Evolutionary conservation across 2,113 vertebrate species (phyloP).

Genomic region (Arvicanthis niloticus): DNA sequence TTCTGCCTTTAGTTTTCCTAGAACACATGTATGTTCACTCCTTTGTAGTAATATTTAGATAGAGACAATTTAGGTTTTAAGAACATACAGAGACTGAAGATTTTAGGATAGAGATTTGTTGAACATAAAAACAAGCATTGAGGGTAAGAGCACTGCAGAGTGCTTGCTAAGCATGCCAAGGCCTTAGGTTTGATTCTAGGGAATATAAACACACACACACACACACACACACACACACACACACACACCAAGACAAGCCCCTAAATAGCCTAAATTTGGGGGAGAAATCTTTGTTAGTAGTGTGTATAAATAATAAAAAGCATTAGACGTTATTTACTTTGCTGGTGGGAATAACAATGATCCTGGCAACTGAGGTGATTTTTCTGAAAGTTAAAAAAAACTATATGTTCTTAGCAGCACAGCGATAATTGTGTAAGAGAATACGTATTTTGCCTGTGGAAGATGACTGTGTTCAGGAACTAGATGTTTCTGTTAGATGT

Average conservation of each 20-base stretch:
- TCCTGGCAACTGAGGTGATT: background rate
- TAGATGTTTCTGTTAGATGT: background rate
- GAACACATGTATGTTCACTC: background rate
- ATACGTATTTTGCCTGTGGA: background rate
- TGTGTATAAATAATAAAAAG: background rate
- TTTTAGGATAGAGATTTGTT: constrained; percentile 49
- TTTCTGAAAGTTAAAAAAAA: constrained; percentile 41
- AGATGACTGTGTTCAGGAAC: constrained; percentile 19
- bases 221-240: too few relatives aligned
- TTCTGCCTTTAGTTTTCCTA: constrained; percentile 38
- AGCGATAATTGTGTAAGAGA: constrained; percentile 32
- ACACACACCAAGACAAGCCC: too few relatives aligned
- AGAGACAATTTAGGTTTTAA: background rate
- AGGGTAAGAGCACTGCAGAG: background rate
- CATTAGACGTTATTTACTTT: constrained; percentile 21
- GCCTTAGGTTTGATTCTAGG: background rate
- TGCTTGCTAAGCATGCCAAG: background rate
- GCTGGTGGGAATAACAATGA: background rate
- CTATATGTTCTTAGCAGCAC: background rate
- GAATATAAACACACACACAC: too few relatives aligned
- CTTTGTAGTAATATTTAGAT: constrained; percentile 13
- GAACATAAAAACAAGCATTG: constrained; percentile 28
- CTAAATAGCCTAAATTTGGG: constrained; percentile 9
- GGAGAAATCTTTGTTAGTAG: background rate
- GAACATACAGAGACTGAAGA: constrained; percentile 2